Evolutionary conservation across 2,797 vertebrate species (phyloP), one percentile per base, ranked within the genome.

Genomic region (Tamandua tetradactyla): DNA sequence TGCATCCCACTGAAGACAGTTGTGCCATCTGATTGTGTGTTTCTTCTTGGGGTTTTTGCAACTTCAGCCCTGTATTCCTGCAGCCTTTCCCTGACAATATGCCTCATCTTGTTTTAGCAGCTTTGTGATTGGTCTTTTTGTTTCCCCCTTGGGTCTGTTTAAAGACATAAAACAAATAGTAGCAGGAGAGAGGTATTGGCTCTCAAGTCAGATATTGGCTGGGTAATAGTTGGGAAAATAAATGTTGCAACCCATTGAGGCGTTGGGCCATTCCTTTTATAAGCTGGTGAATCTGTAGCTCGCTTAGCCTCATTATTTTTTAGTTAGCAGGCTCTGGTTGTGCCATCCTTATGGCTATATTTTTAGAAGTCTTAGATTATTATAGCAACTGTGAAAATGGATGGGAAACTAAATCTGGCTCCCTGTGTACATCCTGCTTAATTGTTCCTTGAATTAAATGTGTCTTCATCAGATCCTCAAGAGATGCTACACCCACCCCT

Each of bases 231-330:
- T 79, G 89, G 52, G 96, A 93, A 89, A 96, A 95, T 86, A 97
- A 98, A 94, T 95, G 93, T 92, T 96, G 83, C 84, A 94, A 93
- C 69, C 95, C 96, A 87, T 96, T 88, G 85, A 97, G 95, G 95
- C 92, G 75, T 71, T 88, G 62, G 81, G 57, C 92, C 89, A 89
- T 98, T 98, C 96, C 76, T 95, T 97, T 97, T 89, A 91, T 95
- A 96, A 97, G 93, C 83, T 6, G 81, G 66, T 83, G 84, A 96
- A 76, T 47, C n/a, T 96, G 95, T 90, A 95, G 68, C 87, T 97
- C 90, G 94, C 96, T 98, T 97, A 96, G 97, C 80, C 89, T 97
- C 96, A 96, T 98, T 98, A 97, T 97, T 97, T 98, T 97, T 98
- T 96, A 96, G 94, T 97, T 97, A 96, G 74, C 30, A 93, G 80